A percentile compares a stretch with the other conserved stretches of the same genome.
These are phyloP conservation scores for Mystacides longicornis DNA, from an alignment of 2,888 invertebrate species.

Conservation along the genomic window DNA sequence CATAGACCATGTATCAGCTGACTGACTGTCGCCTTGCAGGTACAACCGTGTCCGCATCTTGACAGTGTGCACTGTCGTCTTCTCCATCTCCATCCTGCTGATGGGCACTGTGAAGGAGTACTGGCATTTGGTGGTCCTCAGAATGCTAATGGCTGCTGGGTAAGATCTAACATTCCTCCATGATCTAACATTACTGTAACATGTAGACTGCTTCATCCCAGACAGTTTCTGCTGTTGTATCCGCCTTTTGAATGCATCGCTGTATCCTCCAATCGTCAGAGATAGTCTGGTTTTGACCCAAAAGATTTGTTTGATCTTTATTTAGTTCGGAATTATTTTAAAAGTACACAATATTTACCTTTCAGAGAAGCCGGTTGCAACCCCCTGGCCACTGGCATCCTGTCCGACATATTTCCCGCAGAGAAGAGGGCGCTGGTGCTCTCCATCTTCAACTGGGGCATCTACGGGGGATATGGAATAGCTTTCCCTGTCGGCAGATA, in stretches of 20 bases:
- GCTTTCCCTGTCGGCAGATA: conserved; percentile 89
- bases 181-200: no score
- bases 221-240: no score
- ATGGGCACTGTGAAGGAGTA: conserved; percentile 79
- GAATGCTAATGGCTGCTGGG: conserved; percentile 84
- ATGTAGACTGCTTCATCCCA: no score
- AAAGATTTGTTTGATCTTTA: no score
- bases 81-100: conserved; percentile 75
- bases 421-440: conserved; percentile 79
- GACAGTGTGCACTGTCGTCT: conserved; percentile 68
- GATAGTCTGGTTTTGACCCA: no score
- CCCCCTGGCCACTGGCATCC: conserved; percentile 76
- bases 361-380: conserved; percentile 77
- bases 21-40: conserved; percentile 33
- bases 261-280: no score
- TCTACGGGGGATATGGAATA: conserved; percentile 88
- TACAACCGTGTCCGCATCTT: conserved; percentile 69
- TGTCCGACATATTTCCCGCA: conserved; percentile 75
- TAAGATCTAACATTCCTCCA: conserved; percentile 31
- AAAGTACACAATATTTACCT: no score
- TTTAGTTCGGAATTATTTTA: no score
- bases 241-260: no score
- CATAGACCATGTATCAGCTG: neutral
- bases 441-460: conserved; percentile 94
- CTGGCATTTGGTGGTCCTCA: conserved; percentile 81